Evolutionary conservation across 2,888 invertebrate genomes (phyloP).

Genomic region (Xestoiulus laeticollis): DNA sequence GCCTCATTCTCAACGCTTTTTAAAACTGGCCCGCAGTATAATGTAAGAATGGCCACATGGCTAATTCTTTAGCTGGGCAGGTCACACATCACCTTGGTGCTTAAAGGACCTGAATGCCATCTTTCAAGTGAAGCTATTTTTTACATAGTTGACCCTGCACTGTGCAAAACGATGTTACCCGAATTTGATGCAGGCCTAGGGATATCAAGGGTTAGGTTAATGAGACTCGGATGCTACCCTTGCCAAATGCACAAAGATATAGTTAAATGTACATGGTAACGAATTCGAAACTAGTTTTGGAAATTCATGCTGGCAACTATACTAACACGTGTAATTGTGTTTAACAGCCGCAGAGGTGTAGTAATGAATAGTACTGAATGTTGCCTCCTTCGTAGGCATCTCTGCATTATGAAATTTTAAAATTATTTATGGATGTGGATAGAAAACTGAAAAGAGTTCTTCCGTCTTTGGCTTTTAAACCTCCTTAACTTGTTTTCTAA

Average conservation of each 20-base stretch:
- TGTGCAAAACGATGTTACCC: background rate
- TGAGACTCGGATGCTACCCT: constrained; percentile 13
- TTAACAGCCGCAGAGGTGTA: background rate
- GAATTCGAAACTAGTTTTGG: background rate
- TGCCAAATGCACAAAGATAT: background rate
- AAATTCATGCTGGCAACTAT: constrained; percentile 2
- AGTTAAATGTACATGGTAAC: constrained; percentile 5
- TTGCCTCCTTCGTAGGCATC: background rate
- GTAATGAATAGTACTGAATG: background rate
- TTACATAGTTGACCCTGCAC: background rate
- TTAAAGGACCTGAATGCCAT: constrained; percentile 10
- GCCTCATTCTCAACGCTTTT: background rate
- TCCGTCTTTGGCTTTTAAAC: background rate
- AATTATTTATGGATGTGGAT: constrained; percentile 4
- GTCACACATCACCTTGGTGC: background rate
- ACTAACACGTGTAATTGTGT: background rate
- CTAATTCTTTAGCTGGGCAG: constrained; percentile 17
- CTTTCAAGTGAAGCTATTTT: background rate
- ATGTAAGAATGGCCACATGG: background rate
- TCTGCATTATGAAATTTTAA: background rate
- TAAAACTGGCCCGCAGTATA: background rate
- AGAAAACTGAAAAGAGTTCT: background rate
- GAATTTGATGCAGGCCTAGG: background rate
- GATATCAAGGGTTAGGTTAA: constrained; percentile 3
- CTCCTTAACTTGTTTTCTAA: background rate